Evolutionary conservation across 2,888 invertebrate genomes (phyloP).

Genomic region (Drosophila borealis): DNA sequence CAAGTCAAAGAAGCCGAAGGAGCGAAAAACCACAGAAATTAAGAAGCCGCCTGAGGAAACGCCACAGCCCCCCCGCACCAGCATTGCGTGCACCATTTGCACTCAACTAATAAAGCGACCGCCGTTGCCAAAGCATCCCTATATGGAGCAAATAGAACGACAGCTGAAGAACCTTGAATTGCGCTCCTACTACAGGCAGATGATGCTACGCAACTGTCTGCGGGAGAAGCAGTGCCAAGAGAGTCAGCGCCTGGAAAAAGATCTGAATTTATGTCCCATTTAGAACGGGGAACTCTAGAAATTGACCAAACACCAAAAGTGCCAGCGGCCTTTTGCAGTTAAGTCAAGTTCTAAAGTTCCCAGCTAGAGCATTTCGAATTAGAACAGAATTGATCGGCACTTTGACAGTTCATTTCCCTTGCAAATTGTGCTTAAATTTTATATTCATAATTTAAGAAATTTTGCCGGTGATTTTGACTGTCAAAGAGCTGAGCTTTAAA

Average conservation of each 20-base stretch:
- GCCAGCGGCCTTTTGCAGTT: not conserved
- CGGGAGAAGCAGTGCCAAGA: not conserved
- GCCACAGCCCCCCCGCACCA: too few species aligned
- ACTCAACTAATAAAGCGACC: not conserved
- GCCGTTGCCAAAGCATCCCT: constrained; percentile 1
- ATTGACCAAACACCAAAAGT: not conserved
- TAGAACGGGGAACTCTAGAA: not conserved
- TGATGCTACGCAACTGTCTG: constrained; percentile 1
- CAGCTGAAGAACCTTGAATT: constrained; percentile 35
- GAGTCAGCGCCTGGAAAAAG: not conserved
- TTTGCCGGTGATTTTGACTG: constrained; percentile 17
- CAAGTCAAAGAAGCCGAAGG: too few species aligned
- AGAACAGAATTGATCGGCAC: not conserved
- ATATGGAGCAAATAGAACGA: constrained; percentile 41
- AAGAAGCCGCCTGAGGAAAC: not conserved
- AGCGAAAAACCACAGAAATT: not conserved
- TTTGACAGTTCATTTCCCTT: constrained; percentile 2
- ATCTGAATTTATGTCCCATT: not conserved
- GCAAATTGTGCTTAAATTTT: not conserved
- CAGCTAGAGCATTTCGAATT: too few species aligned
- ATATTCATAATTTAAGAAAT: not conserved
- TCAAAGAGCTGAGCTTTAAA: not conserved
- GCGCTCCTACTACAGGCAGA: constrained; percentile 37
- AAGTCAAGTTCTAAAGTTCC: not conserved
- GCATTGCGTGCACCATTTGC: constrained; percentile 12